Conservation (phyloP, 2,888 invertebrate species). For the Synergus japonicus region DNA sequence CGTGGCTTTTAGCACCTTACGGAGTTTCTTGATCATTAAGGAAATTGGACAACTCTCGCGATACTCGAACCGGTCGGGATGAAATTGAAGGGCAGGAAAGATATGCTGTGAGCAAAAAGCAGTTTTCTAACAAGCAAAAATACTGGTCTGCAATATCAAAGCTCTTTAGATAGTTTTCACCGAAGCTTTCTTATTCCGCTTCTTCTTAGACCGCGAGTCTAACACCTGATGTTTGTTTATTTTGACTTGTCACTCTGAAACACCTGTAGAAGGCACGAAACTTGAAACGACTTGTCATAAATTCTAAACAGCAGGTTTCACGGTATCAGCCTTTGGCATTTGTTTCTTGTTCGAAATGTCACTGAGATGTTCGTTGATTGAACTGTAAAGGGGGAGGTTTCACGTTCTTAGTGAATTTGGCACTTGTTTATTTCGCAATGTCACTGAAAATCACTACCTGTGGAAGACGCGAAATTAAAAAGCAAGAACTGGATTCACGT, state of each 20-base stretch:
- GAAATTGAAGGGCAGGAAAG: background rate
- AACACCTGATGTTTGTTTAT: slow-evolving; percentile 29
- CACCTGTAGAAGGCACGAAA: background rate
- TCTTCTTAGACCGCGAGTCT: background rate
- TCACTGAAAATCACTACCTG: slow-evolving; percentile 1
- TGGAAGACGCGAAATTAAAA: background rate
- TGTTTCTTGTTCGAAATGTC: no score
- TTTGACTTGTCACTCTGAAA: slow-evolving; percentile 1
- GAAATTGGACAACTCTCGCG: background rate
- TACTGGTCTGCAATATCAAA: background rate
- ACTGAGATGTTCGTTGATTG: no score
- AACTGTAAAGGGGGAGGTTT: background rate
- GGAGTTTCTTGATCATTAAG: background rate
- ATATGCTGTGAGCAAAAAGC: background rate
- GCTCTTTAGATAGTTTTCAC: background rate
- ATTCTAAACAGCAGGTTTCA: no score
- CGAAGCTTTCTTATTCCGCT: background rate
- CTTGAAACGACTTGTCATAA: background rate
- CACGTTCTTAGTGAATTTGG: background rate
- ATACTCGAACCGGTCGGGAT: background rate
- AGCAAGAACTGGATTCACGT: background rate
- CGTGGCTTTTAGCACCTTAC: background rate
- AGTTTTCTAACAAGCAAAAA: background rate
- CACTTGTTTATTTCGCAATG: slow-evolving; percentile 31
- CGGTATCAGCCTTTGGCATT: no score